Conservation (phyloP, 2,888 invertebrate species). For the Antitype chi region DNA sequence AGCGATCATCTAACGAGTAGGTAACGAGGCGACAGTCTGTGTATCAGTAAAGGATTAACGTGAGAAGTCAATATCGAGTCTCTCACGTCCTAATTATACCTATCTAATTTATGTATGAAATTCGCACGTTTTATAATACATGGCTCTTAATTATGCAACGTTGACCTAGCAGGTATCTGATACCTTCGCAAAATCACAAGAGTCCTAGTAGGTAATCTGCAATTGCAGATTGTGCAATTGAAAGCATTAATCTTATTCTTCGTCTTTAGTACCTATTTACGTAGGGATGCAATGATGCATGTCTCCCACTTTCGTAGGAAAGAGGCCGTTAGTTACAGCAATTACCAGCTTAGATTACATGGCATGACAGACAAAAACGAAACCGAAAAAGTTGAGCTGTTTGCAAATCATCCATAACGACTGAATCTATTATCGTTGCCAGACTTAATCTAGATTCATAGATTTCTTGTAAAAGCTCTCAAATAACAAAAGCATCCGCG, state of each 20-base stretch:
- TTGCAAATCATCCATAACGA: constrained; percentile 49
- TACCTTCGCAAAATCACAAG: constrained; percentile 29
- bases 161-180: constrained; percentile 52
- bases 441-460: constrained; percentile 40
- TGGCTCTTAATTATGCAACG: constrained; percentile 61
- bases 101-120: constrained; percentile 67
- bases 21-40: constrained; percentile 38
- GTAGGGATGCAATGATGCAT: constrained; percentile 43
- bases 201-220: constrained; percentile 16
- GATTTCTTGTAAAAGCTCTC: constrained; percentile 58
- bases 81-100: constrained; percentile 74
- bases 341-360: constrained; percentile 46
- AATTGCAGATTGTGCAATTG: constrained; percentile 12
- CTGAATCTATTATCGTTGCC: constrained; percentile 31
- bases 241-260: constrained; percentile 26
- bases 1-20: constrained; percentile 67
- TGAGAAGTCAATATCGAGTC: constrained; percentile 72
- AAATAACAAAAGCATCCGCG: constrained; percentile 47
- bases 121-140: constrained; percentile 71
- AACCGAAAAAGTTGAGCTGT: constrained; percentile 38
- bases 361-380: constrained; percentile 39
- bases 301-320: constrained; percentile 25
- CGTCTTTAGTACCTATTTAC: constrained; percentile 17
- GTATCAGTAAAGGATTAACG: constrained; percentile 70
- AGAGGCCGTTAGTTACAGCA: constrained; percentile 37